A percentile compares a stretch with the other conserved stretches of the same genome.
Conservation (phyloP, 2,113 vertebrate genomes). For the Clarias batrachus region DNA sequence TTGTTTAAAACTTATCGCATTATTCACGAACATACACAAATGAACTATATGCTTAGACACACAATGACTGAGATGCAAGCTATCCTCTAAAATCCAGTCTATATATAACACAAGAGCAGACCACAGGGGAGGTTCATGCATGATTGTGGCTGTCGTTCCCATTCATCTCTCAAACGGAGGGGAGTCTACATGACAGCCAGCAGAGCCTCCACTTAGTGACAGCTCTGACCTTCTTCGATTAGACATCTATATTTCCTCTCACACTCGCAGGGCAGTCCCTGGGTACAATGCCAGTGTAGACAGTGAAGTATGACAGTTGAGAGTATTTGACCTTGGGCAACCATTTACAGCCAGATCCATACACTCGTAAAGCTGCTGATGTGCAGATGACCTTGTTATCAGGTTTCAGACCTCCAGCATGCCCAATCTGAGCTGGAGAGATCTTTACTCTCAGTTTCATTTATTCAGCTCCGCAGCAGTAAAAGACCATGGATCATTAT, state of each 20-base stretch:
- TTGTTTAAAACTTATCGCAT: conserved; percentile 23
- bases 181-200: conserved; percentile 51
- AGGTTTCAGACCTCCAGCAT: conserved; percentile 49
- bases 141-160: conserved; percentile 46
- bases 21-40: background rate
- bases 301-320: conserved; percentile 57
- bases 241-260: conserved; percentile 46
- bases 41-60: background rate
- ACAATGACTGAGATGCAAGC: conserved; percentile 22
- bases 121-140: conserved; percentile 34
- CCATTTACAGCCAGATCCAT: conserved; percentile 40
- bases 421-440: conserved; percentile 24
- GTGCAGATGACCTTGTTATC: conserved; percentile 51
- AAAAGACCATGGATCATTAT: background rate
- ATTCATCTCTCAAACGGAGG: conserved; percentile 44
- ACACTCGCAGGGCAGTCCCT: conserved; percentile 34
- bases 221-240: conserved; percentile 55
- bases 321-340: conserved; percentile 52
- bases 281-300: conserved; percentile 52
- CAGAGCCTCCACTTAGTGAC: conserved; percentile 53
- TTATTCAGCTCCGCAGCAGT: conserved; percentile 23
- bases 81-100: conserved; percentile 9
- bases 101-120: conserved; percentile 43
- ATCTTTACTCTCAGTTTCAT: conserved; percentile 30
- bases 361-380: conserved; percentile 38